Conservation (phyloP, 2,888 invertebrate genomes). For the Endomychus coccineus region DNA sequence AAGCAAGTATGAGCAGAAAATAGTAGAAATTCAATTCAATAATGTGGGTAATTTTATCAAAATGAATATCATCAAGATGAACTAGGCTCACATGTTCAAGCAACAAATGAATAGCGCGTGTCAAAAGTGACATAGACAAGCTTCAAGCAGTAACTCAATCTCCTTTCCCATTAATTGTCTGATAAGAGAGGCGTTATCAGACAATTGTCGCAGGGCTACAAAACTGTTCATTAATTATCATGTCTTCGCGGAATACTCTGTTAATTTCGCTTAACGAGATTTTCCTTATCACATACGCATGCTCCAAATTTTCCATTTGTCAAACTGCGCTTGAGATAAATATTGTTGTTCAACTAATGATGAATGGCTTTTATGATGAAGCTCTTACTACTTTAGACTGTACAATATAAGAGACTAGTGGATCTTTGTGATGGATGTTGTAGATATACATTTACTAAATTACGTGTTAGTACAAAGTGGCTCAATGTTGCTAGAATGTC, state of each 20-base stretch:
- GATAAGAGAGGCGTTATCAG: constrained; percentile 37
- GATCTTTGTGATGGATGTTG: no score
- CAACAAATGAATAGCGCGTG: constrained; percentile 28
- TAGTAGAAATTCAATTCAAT: no score
- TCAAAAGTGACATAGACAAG: constrained; percentile 23
- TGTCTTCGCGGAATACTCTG: constrained; percentile 37
- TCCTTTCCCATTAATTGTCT: constrained; percentile 38
- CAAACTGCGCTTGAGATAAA: constrained; percentile 31
- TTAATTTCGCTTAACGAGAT: constrained; percentile 39
- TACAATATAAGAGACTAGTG: no score
- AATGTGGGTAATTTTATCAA: no score
- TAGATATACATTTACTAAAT: no score
- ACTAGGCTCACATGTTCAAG: no score
- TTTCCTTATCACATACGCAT: constrained; percentile 35
- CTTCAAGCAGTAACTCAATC: constrained; percentile 33
- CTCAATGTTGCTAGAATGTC: no score
- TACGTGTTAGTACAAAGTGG: no score
- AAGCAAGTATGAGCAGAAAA: no score
- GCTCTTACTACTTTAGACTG: no score
- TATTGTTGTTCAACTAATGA: constrained; percentile 29
- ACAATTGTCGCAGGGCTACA: constrained; percentile 35
- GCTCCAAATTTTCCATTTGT: constrained; percentile 37
- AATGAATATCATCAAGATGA: no score
- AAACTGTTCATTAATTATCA: constrained; percentile 41
- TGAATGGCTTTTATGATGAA: constrained; percentile 34